phyloP scores from a whole-genome alignment of 2,888 invertebrate genomes.

The Limenitis arthemis region DNA sequence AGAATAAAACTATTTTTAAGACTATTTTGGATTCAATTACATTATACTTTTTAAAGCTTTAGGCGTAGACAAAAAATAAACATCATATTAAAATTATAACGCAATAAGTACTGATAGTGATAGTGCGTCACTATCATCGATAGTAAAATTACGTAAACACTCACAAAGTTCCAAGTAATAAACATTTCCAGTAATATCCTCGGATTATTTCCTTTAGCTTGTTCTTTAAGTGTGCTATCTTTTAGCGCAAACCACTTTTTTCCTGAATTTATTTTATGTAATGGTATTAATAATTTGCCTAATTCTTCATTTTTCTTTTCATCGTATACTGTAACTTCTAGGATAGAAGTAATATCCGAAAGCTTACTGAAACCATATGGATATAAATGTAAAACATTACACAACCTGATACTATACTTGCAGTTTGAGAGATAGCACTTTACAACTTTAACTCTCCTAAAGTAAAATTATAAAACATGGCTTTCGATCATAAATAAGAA shows the following conservation, averaged over 20 bases:
- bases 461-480: too few relatives aligned
- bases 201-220: constrained; percentile 90
- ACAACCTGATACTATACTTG: too few relatives aligned
- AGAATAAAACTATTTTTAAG: too few relatives aligned
- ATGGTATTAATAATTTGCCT: constrained; percentile 90
- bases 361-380: constrained; percentile 75
- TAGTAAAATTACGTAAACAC: constrained; percentile 23
- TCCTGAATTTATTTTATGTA: constrained; percentile 86
- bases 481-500: too few relatives aligned
- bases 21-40: too few relatives aligned
- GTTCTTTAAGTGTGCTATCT: constrained; percentile 86
- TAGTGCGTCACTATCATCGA: not conserved
- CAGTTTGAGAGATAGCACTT: not conserved
- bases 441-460: too few relatives aligned
- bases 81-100: too few relatives aligned
- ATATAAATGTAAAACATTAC: constrained; percentile 2
- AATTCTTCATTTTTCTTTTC: constrained; percentile 97
- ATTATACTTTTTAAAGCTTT: too few relatives aligned
- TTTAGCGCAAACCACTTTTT: constrained; percentile 96
- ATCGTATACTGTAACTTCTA: constrained; percentile 94
- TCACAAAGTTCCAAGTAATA: constrained; percentile 90
- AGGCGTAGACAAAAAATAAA: too few relatives aligned
- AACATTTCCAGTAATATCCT: constrained; percentile 90
- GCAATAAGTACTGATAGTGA: not conserved
- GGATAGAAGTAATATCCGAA: constrained; percentile 91